phyloP scores from a whole-genome alignment of 2,797 vertebrate genomes.

The Semotilus atromaculatus region DNA sequence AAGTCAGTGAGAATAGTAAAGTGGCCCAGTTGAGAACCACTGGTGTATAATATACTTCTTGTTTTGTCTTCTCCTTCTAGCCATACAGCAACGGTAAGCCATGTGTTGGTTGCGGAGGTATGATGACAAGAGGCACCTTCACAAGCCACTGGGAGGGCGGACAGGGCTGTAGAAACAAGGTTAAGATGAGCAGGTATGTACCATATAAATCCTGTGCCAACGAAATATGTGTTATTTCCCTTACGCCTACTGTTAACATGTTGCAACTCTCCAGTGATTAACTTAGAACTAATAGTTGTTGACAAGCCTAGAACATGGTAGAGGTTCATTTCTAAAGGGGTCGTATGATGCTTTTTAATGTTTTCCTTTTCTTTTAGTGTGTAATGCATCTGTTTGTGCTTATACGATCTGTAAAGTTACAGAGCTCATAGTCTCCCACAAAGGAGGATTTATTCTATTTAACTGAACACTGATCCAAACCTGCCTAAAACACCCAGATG shows the following conservation, averaged over 20 bases:
- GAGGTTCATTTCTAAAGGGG: background rate
- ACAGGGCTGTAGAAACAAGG: constrained; percentile 81
- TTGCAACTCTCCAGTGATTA: background rate
- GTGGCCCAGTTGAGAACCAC: constrained; percentile 8
- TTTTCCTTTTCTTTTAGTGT: background rate
- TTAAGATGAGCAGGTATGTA: constrained; percentile 81
- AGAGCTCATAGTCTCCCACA: too few relatives aligned
- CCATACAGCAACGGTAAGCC: constrained; percentile 77
- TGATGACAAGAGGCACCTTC: constrained; percentile 77
- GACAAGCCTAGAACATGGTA: background rate
- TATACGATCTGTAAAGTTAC: background rate
- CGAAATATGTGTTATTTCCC: background rate
- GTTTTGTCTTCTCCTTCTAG: constrained; percentile 59
- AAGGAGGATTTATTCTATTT: background rate
- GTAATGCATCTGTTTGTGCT: background rate
- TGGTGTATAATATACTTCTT: background rate
- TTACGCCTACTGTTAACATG: background rate
- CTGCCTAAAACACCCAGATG: background rate
- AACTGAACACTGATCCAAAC: background rate
- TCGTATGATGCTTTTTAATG: background rate
- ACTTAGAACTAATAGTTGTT: background rate
- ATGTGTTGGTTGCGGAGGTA: constrained; percentile 77
- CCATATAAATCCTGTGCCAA: background rate
- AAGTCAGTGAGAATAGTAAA: background rate
- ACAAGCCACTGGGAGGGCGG: constrained; percentile 86